phyloP scores from a whole-genome alignment of 2,113 vertebrate species.

The Machaerirhynchus nigripectus region DNA sequence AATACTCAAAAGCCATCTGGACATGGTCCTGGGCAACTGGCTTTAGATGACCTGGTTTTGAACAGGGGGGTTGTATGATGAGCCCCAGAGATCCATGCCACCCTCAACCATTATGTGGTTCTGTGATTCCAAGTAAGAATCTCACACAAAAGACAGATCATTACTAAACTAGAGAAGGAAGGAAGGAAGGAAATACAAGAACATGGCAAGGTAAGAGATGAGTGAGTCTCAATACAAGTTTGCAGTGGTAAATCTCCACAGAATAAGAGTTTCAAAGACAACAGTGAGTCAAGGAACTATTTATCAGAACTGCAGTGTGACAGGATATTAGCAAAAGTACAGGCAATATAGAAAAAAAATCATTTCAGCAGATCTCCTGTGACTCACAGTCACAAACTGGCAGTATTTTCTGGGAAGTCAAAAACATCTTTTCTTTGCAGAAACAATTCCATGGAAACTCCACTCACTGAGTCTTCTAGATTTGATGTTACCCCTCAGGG shows the following conservation, averaged over 20 bases:
- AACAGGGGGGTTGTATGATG: background rate
- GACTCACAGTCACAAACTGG: slow-evolving; percentile 1
- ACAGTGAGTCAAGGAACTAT: background rate
- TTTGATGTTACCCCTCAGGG: slow-evolving; percentile 8
- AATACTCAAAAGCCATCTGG: background rate
- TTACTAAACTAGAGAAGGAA: background rate
- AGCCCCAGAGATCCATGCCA: background rate
- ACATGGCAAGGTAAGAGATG: background rate
- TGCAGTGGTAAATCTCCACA: background rate
- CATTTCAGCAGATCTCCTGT: background rate
- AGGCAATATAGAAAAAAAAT: background rate
- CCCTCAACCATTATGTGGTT: background rate
- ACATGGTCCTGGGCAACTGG: background rate
- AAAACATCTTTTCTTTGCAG: slow-evolving; percentile 9
- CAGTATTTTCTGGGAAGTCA: slow-evolving; percentile 11
- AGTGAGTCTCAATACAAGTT: background rate
- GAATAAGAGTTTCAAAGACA: background rate
- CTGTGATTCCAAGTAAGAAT: background rate
- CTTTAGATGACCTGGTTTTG: background rate
- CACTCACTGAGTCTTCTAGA: background rate
- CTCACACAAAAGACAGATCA: background rate
- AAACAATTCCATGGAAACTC: slow-evolving; percentile 40
- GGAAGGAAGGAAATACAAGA: background rate
- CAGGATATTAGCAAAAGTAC: background rate
- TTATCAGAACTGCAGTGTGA: background rate